phyloP scores from a whole-genome alignment of 2,888 invertebrate species.

The Vanessa cardui region DNA sequence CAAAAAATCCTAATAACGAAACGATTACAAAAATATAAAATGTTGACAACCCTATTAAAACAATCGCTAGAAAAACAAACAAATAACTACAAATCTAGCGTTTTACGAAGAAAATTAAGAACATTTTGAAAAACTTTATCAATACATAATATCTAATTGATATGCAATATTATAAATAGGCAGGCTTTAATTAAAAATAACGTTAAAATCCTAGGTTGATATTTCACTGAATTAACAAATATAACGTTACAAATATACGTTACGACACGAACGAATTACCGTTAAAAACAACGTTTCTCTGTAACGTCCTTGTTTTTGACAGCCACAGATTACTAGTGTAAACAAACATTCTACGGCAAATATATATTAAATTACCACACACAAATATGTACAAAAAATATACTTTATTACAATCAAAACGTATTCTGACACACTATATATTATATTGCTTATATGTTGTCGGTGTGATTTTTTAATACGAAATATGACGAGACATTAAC shows the following conservation, averaged over 20 bases:
- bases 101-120: slow-evolving; percentile 44
- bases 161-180: slow-evolving; percentile 80
- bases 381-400: no score
- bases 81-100: slow-evolving; percentile 37
- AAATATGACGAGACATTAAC: no score
- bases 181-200: slow-evolving; percentile 57
- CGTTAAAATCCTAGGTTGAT: slow-evolving; percentile 19
- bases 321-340: no score
- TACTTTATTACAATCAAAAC: no score
- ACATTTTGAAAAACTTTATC: slow-evolving; percentile 39
- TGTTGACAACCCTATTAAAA: slow-evolving; percentile 42
- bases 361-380: no score
- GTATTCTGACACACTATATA: no score
- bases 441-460: no score
- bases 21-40: slow-evolving; percentile 39
- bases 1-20: slow-evolving; percentile 18
- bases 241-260: not conserved
- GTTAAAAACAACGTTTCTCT: not conserved
- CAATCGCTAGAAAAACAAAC: slow-evolving; percentile 36
- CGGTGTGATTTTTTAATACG: no score
- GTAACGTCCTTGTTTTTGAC: no score
- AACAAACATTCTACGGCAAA: no score
- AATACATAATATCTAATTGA: slow-evolving; percentile 71
- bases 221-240: slow-evolving; percentile 11
- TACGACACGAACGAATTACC: not conserved